phyloP scores from a whole-genome alignment of 2,888 invertebrate genomes.

The Volucella inanis region DNA sequence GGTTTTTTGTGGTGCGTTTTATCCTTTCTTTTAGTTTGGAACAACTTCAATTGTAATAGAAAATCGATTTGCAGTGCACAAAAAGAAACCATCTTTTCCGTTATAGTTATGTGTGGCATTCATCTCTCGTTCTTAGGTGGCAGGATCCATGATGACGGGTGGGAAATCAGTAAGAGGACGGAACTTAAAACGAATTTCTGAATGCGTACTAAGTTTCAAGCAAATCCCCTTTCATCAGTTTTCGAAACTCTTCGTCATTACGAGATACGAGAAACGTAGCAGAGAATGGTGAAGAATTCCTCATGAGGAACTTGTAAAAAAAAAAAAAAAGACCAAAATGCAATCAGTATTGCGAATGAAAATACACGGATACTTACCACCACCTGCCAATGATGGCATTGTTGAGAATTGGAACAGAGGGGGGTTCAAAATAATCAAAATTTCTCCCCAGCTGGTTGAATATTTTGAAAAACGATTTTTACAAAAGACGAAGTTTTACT shows the following conservation, averaged over 20 bases:
- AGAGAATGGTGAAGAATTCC: constrained; percentile 19
- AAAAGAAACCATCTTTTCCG: constrained; percentile 47
- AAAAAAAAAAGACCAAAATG: too few relatives aligned
- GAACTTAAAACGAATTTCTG: constrained; percentile 38
- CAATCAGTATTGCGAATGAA: constrained; percentile 12
- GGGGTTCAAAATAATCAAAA: not conserved
- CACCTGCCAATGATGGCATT: not conserved
- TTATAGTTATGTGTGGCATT: constrained; percentile 30
- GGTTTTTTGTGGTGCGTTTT: not conserved
- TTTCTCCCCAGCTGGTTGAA: too few relatives aligned
- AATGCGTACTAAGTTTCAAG: constrained; percentile 41
- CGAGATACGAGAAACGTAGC: not conserved
- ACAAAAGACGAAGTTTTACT: too few relatives aligned
- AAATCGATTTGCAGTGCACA: constrained; percentile 64
- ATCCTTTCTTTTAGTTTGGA: constrained; percentile 4
- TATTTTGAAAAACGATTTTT: too few relatives aligned
- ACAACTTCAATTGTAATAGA: constrained; percentile 55
- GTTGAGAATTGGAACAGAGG: not conserved
- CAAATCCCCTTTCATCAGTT: constrained; percentile 46
- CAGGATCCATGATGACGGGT: not conserved
- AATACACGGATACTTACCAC: not conserved
- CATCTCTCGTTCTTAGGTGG: not conserved
- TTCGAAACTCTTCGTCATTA: constrained; percentile 17
- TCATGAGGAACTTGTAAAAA: constrained; percentile 24
- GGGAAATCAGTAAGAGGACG: constrained; percentile 40